Percentiles rank a stretch among this genome's conserved stretches.
phyloP scores from a whole-genome alignment of 2,113 vertebrate genomes.

The Myodes glareolus region DNA sequence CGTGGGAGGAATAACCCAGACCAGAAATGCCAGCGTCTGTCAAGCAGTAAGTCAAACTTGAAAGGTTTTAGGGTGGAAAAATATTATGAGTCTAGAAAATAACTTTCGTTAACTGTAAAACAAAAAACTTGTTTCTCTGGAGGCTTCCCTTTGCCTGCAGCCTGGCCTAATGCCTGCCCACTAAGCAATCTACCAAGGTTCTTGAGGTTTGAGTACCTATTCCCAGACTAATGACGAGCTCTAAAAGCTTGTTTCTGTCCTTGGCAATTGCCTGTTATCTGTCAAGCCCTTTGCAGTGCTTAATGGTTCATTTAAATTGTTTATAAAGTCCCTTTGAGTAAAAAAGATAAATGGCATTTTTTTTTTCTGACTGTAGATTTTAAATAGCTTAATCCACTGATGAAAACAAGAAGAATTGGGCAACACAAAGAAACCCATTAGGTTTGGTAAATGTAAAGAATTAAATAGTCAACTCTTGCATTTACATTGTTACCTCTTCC shows the following conservation, averaged over 20 bases:
- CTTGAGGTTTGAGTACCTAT: not conserved
- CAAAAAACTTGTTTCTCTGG: not conserved
- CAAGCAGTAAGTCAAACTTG: constrained; percentile 93
- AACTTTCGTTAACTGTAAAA: not conserved
- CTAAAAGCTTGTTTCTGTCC: not conserved
- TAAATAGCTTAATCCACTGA: not conserved
- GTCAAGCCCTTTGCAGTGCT: accelerated
- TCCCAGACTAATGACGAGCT: not conserved
- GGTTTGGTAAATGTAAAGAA: not conserved
- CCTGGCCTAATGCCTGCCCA: not conserved
- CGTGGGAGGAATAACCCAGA: constrained; percentile 95
- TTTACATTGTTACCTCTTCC: not conserved
- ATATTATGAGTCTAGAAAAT: not conserved
- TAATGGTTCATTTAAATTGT: not conserved
- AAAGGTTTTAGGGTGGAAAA: not conserved
- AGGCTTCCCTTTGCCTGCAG: not conserved
- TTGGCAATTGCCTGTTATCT: not conserved
- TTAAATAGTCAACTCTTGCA: not conserved
- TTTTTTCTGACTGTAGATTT: constrained; percentile 27
- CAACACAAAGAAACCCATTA: not conserved
- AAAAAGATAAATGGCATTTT: constrained; percentile 15
- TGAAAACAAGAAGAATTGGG: not conserved
- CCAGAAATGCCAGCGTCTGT: constrained; percentile 91
- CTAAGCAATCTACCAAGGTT: not conserved
- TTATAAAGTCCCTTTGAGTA: not conserved